phyloP scores from a whole-genome alignment of 2,888 invertebrate genomes.

The Priapulus caudatus region DNA sequence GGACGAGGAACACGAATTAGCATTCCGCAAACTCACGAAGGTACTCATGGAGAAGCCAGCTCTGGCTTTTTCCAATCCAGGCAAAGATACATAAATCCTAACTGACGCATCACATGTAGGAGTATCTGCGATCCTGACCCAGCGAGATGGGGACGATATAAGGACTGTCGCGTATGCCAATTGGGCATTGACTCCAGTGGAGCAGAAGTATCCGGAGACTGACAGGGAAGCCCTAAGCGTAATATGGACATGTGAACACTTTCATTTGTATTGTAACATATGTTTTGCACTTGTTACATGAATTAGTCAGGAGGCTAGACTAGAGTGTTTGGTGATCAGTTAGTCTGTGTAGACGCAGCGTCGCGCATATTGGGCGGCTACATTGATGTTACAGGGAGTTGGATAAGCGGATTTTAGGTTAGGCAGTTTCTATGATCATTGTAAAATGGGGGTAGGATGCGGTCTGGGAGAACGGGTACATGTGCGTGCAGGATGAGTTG shows the following conservation, averaged over 20 bases:
- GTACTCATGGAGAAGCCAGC: neutral
- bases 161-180: slow-evolving; percentile 14
- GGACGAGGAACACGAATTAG: neutral
- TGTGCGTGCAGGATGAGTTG: too few species aligned
- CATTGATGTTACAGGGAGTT: too few species aligned
- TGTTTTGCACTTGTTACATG: too few species aligned
- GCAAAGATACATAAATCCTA: neutral
- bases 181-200: slow-evolving; percentile 12
- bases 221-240: slow-evolving; percentile 24
- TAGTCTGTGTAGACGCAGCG: too few species aligned
- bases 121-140: neutral
- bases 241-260: slow-evolving; percentile 27
- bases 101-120: neutral
- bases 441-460: too few species aligned
- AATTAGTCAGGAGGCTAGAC: too few species aligned
- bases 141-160: neutral
- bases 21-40: neutral
- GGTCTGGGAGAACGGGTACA: too few species aligned
- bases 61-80: neutral
- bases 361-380: too few species aligned
- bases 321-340: too few species aligned
- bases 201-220: slow-evolving; percentile 21
- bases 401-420: too few species aligned
- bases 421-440: too few species aligned
- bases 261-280: slow-evolving; percentile 26